Base-by-base conservation (phyloP, 2,113 vertebrate species). In the Dicaeum eximium region DNA sequence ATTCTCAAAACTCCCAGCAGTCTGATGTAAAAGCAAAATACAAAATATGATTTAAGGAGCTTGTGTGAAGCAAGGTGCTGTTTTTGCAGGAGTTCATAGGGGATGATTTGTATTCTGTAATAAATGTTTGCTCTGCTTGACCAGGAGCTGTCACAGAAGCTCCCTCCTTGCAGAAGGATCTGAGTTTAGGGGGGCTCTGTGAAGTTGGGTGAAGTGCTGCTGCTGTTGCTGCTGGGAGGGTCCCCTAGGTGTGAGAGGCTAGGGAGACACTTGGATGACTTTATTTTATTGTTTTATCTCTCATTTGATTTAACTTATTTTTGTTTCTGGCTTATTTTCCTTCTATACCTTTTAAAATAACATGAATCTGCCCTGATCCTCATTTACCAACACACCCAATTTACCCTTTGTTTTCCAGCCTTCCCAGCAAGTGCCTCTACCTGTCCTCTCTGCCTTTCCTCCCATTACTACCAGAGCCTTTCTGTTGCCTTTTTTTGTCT, bases 361-460 rank as follows among this genome's bases (percentile, higher is more conserved):
- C 15, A 15, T 1, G 3, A 73, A 19, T 67, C 78, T 0, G 0
- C n/a, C 51, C 70, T 35, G 44, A 38, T 53, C 18, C 40, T 66
- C 18, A 11, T 77, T 90, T 81, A 70, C 67, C 0, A 3, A 5
- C 0, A 4, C 48, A 42, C 11, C 3, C 9, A 7, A 11, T 38
- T 71, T 79, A 8, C 30, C 10, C 9, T 66, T 56, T 31, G 11
- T 85, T 82, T 80, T 28, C n/a, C 65, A 95, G 25, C 30, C 45
- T 87, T 71, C 19, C n/a, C 56, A 33, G 13, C 4, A 3, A 11
- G 6, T 69, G 54, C 50, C 27, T 86, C 38, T 47, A 30, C 44
- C 71, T 67, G 19, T 27, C 27, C 50, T 54, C 56, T 60, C 53
- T 84, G 10, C 20, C 42, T 90, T 69, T 54, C 53, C 47, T 78